phyloP scores from a whole-genome alignment of 2,888 invertebrate species.

The Lithosia quadra region DNA sequence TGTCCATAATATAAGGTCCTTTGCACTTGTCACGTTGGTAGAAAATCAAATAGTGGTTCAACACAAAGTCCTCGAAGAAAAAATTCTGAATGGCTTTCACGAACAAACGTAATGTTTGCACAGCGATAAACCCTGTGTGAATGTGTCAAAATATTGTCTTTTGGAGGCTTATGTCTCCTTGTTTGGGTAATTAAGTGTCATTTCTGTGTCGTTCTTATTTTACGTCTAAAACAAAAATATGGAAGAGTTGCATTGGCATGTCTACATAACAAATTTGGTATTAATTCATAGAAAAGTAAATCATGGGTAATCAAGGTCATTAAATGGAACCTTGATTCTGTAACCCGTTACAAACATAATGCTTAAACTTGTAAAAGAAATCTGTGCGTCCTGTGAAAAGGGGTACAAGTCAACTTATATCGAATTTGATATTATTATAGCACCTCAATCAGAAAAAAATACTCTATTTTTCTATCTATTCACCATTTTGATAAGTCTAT shows the following conservation, averaged over 20 bases:
- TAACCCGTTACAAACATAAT: not conserved
- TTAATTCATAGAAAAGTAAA: not conserved
- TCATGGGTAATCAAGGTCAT: not conserved
- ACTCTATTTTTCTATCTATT: too few relatives aligned
- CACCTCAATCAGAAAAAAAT: too few relatives aligned
- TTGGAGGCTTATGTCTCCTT: conserved; percentile 66
- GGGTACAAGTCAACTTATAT: too few relatives aligned
- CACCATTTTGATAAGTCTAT: too few relatives aligned
- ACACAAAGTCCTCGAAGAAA: conserved; percentile 73
- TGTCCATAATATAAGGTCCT: conserved; percentile 77
- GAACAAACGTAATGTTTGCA: conserved; percentile 82
- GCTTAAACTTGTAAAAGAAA: not conserved
- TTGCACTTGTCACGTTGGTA: conserved; percentile 84
- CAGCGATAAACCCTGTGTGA: conserved; percentile 85
- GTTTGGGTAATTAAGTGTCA: conserved; percentile 68
- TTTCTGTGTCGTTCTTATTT: conserved; percentile 47
- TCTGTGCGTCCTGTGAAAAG: too few relatives aligned
- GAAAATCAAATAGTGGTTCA: conserved; percentile 78
- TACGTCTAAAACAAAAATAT: not conserved
- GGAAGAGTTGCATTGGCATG: not conserved
- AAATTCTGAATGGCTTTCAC: conserved; percentile 83
- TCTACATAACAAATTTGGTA: not conserved
- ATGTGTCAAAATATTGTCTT: conserved; percentile 87
- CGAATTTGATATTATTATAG: too few relatives aligned
- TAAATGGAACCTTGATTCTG: not conserved